Conservation (phyloP, 2,797 vertebrate genomes). For the Pterois miles region DNA sequence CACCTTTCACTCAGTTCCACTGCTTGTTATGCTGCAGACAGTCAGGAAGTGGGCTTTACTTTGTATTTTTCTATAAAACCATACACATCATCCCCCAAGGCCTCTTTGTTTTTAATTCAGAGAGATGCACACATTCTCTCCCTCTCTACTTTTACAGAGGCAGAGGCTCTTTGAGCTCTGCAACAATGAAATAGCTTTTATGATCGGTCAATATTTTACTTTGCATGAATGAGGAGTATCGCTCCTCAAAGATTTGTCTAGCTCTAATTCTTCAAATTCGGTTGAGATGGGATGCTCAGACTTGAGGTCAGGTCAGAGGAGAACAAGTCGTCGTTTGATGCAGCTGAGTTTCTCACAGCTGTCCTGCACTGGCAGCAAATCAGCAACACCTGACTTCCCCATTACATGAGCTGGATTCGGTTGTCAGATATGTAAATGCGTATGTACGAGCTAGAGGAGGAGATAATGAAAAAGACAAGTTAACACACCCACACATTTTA, state of each 20-base stretch:
- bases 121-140: conserved; percentile 14
- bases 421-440: conserved; percentile 42
- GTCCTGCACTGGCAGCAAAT: conserved; percentile 9
- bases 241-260: not conserved
- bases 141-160: conserved; percentile 11
- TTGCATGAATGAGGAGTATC: conserved; percentile 6
- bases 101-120: conserved; percentile 33
- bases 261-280: conserved; percentile 8
- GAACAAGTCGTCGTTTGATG: conserved; percentile 8
- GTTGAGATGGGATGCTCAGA: conserved; percentile 2
- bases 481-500: not conserved
- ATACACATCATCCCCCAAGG: conserved; percentile 1
- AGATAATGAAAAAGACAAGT: conserved; percentile 9
- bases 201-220: conserved; percentile 32
- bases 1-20: not conserved
- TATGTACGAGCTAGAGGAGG: not conserved
- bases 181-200: conserved; percentile 23
- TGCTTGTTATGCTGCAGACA: not conserved
- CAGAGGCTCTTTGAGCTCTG: conserved; percentile 20
- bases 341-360: conserved; percentile 10
- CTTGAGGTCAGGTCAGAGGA: conserved; percentile 4
- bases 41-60: not conserved
- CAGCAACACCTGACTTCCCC: conserved; percentile 24
- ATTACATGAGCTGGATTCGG: conserved; percentile 21
- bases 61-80: conserved; percentile 19